Conservation (phyloP, 1,140 invertebrate species). For the Portunus trituberculatus region DNA sequence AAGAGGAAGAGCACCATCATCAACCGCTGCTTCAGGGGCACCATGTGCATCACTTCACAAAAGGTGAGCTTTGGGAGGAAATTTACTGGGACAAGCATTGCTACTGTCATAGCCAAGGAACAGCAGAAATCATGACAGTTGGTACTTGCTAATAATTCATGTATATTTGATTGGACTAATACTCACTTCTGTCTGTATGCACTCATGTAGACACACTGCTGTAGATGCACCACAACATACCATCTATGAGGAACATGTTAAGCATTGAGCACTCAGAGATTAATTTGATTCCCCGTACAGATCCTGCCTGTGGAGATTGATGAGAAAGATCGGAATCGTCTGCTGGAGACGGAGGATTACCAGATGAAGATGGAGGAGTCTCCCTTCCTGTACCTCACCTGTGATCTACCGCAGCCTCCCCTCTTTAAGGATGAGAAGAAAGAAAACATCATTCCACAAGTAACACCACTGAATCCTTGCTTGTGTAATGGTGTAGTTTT, state of each 20-base stretch:
- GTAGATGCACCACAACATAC: no score
- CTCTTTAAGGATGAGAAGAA: constrained; percentile 98
- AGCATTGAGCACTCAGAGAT: no score
- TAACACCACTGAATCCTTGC: background rate
- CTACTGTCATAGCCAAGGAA: no score
- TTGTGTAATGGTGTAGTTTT: background rate
- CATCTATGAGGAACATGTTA: no score
- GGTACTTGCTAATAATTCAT: no score
- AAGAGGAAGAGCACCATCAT: constrained; percentile 74
- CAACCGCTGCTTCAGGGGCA: constrained; percentile 75
- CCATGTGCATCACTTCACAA: constrained; percentile 72
- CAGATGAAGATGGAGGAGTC: constrained; percentile 92
- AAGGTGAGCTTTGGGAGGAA: constrained; percentile 57
- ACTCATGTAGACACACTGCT: no score
- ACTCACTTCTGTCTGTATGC: no score
- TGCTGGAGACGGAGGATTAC: constrained; percentile 91
- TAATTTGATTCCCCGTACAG: constrained; percentile 80
- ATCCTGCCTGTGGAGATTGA: constrained; percentile 96
- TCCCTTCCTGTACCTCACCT: constrained; percentile 97
- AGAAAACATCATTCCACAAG: constrained; percentile 66
- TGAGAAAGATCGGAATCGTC: constrained; percentile 91
- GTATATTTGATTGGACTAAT: no score
- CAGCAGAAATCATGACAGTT: no score
- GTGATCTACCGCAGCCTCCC: constrained; percentile 97
- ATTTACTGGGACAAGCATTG: no score